These are phyloP conservation scores for Drosophila lowei DNA, from an alignment of 1,140 invertebrate species.

Conservation along the genomic window DNA sequence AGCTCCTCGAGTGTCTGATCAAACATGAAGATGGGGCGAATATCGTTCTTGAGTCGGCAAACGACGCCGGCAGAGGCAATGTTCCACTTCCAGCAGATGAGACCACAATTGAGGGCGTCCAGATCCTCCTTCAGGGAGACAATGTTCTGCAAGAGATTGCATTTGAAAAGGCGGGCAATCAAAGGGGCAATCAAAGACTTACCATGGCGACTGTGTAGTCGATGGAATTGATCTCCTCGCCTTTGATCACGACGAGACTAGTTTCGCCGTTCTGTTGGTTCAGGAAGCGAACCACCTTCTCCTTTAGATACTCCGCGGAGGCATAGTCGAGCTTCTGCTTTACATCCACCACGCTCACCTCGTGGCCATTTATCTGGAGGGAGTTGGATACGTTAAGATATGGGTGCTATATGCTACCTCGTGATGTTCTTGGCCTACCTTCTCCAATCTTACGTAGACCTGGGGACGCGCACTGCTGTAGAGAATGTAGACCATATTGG, in stretches of 20 bases:
- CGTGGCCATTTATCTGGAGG: slow-evolving; percentile 54
- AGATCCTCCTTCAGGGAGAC: slow-evolving; percentile 70
- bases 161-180: too few species aligned
- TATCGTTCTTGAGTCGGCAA: slow-evolving; percentile 65
- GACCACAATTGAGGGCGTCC: slow-evolving; percentile 51
- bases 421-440: slow-evolving; percentile 82
- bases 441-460: slow-evolving; percentile 85
- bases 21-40: slow-evolving; percentile 65
- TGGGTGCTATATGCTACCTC: background rate
- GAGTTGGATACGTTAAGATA: background rate
- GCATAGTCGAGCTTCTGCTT: slow-evolving; percentile 78
- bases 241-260: slow-evolving; percentile 85
- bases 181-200: slow-evolving; percentile 11
- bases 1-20: slow-evolving; percentile 62
- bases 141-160: slow-evolving; percentile 55
- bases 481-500: slow-evolving; percentile 90
- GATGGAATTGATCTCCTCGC: slow-evolving; percentile 85
- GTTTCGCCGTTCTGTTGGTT: slow-evolving; percentile 48
- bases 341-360: slow-evolving; percentile 63
- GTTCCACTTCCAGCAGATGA: slow-evolving; percentile 83
- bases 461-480: slow-evolving; percentile 91
- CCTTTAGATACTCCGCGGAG: slow-evolving; percentile 75
- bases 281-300: slow-evolving; percentile 65
- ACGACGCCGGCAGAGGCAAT: slow-evolving; percentile 69
- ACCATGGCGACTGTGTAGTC: slow-evolving; percentile 87